Conservation (phyloP, 2,113 vertebrate species). For the Clarias batrachus region DNA sequence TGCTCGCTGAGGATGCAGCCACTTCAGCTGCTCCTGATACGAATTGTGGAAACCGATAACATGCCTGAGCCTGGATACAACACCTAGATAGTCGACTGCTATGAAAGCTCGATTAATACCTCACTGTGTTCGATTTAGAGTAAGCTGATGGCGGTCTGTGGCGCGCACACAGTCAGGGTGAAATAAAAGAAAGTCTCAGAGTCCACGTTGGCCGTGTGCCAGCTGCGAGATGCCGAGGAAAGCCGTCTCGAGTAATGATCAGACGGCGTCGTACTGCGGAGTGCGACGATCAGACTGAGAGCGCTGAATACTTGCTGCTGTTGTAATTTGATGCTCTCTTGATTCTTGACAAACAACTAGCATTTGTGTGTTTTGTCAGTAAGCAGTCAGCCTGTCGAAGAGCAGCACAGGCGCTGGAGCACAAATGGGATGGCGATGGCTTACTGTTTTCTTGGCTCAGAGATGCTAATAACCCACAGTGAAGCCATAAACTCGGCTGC, state of each 20-base stretch:
- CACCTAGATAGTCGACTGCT: not conserved
- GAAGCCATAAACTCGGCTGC: not conserved
- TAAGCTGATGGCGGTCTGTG: not conserved
- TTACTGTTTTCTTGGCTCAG: conserved; percentile 10
- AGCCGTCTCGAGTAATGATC: conserved; percentile 16
- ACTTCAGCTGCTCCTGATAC: conserved; percentile 12
- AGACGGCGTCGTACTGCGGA: conserved; percentile 4
- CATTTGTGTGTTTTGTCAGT: conserved; percentile 44
- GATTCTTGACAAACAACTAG: conserved; percentile 15
- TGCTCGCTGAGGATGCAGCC: conserved; percentile 10
- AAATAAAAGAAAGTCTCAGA: not conserved
- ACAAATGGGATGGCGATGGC: conserved; percentile 11
- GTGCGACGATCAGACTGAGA: conserved; percentile 14
- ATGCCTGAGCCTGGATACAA: conserved; percentile 3
- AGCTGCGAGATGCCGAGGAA: conserved; percentile 17
- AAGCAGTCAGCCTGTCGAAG: conserved; percentile 24
- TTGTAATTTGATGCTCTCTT: conserved; percentile 34
- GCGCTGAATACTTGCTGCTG: conserved; percentile 11
- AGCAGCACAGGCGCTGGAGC: conserved; percentile 8
- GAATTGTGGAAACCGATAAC: not conserved
- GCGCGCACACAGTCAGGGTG: too few relatives aligned
- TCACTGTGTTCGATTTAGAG: not conserved
- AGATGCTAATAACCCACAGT: conserved; percentile 12
- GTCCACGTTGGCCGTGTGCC: not conserved
- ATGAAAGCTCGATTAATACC: not conserved